Evolutionary conservation across 2,888 invertebrate genomes (phyloP).

Genomic region (Cetonia aurata): DNA sequence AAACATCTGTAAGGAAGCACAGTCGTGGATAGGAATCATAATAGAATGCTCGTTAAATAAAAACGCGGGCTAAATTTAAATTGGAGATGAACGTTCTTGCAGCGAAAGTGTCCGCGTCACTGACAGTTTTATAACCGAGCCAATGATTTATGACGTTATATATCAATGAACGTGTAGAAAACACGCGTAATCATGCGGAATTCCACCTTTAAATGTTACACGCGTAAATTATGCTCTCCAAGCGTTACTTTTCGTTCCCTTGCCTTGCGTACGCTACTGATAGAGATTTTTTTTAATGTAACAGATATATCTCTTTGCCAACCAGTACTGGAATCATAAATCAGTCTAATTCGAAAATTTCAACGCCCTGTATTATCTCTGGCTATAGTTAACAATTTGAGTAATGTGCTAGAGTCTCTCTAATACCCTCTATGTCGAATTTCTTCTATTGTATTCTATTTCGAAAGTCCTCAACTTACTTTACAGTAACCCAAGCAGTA

Average conservation of each 20-base stretch:
- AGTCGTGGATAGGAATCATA: slow-evolving; percentile 14
- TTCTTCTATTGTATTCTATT: no score
- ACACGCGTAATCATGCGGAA: slow-evolving; percentile 42
- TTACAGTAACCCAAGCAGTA: no score
- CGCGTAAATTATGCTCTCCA: slow-evolving; percentile 27
- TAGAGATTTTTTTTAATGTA: no score
- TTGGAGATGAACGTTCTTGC: slow-evolving; percentile 30
- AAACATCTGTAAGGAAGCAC: neutral
- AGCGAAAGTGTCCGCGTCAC: slow-evolving; percentile 12
- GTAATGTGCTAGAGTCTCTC: no score
- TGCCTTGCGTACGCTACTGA: neutral
- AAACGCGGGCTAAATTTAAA: slow-evolving; percentile 33
- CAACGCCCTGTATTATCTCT: no score
- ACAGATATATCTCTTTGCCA: no score
- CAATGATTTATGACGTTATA: slow-evolving; percentile 41
- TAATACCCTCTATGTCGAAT: no score
- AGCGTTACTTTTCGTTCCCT: slow-evolving; percentile 11
- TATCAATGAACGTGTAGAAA: slow-evolving; percentile 41
- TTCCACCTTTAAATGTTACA: slow-evolving; percentile 38
- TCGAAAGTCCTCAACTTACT: no score
- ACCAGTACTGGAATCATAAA: no score
- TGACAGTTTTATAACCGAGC: slow-evolving; percentile 43
- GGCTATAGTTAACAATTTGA: no score
- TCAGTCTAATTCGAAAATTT: no score
- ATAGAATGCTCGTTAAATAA: slow-evolving; percentile 24